These are phyloP conservation scores for Nematolebias whitei DNA, from an alignment of 2,113 vertebrate genomes.

Conservation along the genomic window DNA sequence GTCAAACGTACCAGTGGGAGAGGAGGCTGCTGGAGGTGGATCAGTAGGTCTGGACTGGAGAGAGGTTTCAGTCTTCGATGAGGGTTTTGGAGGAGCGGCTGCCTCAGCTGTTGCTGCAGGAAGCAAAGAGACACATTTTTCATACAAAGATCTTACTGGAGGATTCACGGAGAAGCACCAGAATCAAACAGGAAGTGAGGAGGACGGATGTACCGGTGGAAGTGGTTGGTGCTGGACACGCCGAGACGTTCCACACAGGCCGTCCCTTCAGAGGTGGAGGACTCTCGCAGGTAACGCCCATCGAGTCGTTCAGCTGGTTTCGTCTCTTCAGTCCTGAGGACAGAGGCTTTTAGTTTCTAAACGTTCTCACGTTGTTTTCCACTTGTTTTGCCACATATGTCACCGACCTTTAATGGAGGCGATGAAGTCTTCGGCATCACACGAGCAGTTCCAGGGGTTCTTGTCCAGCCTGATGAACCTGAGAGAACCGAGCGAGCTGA, in stretches of 20 bases:
- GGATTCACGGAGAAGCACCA: background rate
- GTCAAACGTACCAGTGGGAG: conserved; percentile 3
- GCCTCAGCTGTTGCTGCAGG: background rate
- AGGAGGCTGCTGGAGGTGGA: background rate
- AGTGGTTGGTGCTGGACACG: conserved; percentile 24
- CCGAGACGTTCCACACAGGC: conserved; percentile 68
- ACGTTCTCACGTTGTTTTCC: background rate
- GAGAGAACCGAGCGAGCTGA: conserved; percentile 50
- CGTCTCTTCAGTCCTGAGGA: conserved; percentile 63
- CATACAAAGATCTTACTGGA: background rate
- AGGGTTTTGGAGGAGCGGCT: background rate
- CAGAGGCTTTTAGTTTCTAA: background rate
- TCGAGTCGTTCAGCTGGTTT: conserved; percentile 59
- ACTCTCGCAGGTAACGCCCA: conserved; percentile 59
- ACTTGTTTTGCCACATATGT: background rate
- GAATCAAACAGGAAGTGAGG: background rate
- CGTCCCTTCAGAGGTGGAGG: conserved; percentile 53
- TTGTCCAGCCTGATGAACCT: conserved; percentile 51
- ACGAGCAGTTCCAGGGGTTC: conserved; percentile 82
- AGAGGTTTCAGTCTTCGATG: background rate
- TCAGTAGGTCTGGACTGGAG: conserved; percentile 14
- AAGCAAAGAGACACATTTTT: background rate
- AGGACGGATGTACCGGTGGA: conserved; percentile 11
- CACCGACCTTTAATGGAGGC: conserved; percentile 70
- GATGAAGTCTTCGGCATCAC: conserved; percentile 63